Base-by-base conservation (phyloP, 2,888 invertebrate species). In the Drosophila melanocephala region DNA sequence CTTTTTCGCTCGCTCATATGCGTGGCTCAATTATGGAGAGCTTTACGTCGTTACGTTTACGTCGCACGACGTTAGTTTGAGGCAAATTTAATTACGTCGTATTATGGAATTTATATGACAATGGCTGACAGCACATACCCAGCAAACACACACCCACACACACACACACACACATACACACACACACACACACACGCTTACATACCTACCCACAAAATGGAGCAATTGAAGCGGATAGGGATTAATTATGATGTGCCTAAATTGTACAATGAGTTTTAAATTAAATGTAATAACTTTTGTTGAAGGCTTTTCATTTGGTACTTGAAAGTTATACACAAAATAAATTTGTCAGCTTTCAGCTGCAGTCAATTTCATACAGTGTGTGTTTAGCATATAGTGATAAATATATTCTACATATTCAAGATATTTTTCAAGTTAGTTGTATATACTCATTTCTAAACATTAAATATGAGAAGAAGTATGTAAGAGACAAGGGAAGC, bases 91-190 rank as follows among this genome's bases (percentile, higher is more conserved):
- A 92, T 92, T 92, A 92, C 89, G 79, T 79, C 80, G 89, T 92
- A 88, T 92, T 92, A 92, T 92, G 91, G 87, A 92, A 92, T 92
- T 92, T 92, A 92, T 92, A 92, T 92, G 92, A 91, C 91, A 91
- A 75, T 80, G 82, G 69, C 78, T 70, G 66, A 77, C 64, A 42
- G 30, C 68, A 74, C 64, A 73, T 67, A 77, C 32, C 26, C 53
- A 47, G 47, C 47, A 47, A 47, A 16, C 50, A 30, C 44, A 62
- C 52, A 60, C 26, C 26, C 53, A 58, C 30, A 67, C 53, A 50
- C 53, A 66, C 53, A 65, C 42, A 47, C n/a, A 30, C 44, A 65
- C 59, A 72, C 57, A 47, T 35, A 52, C 42, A 50, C 51, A 19
- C 53, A 59, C 35, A 57, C 52, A 60, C 28, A 67, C 51, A 61